Base-by-base conservation (phyloP, 2,113 vertebrate species). In the Hippocampus comes region DNA sequence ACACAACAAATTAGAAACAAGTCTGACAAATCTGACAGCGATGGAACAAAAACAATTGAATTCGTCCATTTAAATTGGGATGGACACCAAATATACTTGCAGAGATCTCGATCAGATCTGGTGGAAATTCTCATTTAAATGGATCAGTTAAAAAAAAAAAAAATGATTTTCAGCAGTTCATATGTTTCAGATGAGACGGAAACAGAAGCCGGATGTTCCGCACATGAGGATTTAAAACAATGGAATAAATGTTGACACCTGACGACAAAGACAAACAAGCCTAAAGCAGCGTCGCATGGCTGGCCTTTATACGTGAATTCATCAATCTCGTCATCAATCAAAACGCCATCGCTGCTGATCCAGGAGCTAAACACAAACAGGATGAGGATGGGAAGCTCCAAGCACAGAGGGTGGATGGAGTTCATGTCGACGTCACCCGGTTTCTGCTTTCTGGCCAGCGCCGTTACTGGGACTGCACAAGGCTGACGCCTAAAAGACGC, bases 361-460 rank as follows among this genome's bases (percentile, higher is more conserved):
- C 76, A 46, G 27, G 61, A 77, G 73, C 86, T 88, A 84, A 87
- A 89, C 88, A 87, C 86, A 89, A 85, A 79, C 46, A 63, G 67
- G 18, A 69, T 65, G 1, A 4, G 41, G 75, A 53, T 78, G 60
- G 9, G 21, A 67, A 27, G 71, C n/a, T 61, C 48, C 70, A 60
- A 60, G 41, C 64, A 42, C 63, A 53, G 0, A 67, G 53, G n/a
- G 78, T 70, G 73, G 55, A 72, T 20, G 60, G 75, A 68, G 79
- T 81, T 86, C 71, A 82, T 65, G 65, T 59, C 67, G 15, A 59
- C 51, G 34, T 61, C 53, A 17, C 63, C n/a, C n/a, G 56, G 20
- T 64, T 60, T 21, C 51, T 68, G 51, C 61, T 81, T 48, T 12
- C 56, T 51, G 11, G 70, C 59, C 65, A 69, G 14, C 56, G 30